Conservation (phyloP, 64 coral and sea anemone genomes). For the Montipora sp. region DNA sequence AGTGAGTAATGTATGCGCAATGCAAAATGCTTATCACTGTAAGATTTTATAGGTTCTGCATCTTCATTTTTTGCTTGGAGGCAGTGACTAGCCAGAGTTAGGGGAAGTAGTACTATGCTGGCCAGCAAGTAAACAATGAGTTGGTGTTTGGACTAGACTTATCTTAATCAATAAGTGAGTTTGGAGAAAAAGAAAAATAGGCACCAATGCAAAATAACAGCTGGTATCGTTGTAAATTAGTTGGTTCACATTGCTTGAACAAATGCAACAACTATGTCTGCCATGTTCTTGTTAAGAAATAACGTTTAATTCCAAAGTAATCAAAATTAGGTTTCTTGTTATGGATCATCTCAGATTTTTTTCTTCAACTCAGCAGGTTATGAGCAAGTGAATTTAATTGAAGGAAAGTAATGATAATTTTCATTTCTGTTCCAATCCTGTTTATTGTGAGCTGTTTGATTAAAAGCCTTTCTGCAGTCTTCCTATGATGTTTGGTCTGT, state of each 20-base stretch:
- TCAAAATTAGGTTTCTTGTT: conserved; percentile 7
- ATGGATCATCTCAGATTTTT: not conserved
- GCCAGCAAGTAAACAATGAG: not conserved
- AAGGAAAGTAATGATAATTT: conserved; percentile 31
- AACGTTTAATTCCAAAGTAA: conserved; percentile 5
- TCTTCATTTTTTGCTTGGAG: not conserved
- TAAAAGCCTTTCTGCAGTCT: not conserved
- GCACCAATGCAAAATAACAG: not conserved
- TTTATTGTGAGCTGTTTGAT: conserved; percentile 5
- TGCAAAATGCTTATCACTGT: not conserved
- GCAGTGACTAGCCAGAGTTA: not conserved
- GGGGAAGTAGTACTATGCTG: not conserved
- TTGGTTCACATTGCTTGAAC: not conserved
- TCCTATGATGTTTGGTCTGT: conserved; percentile 12
- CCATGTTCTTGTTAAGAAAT: conserved; percentile 9
- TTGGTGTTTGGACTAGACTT: conserved; percentile 31
- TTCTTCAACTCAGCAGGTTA: conserved; percentile 33
- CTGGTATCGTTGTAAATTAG: conserved; percentile 34
- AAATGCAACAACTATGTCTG: not conserved
- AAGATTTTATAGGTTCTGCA: not conserved
- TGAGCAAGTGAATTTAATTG: not conserved
- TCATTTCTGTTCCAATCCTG: conserved; percentile 49
- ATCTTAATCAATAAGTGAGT: conserved; percentile 46
- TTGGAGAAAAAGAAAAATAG: not conserved
- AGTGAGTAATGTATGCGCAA: not conserved